phyloP scores from a whole-genome alignment of 2,888 invertebrate genomes.

The Brachyptera risi region DNA sequence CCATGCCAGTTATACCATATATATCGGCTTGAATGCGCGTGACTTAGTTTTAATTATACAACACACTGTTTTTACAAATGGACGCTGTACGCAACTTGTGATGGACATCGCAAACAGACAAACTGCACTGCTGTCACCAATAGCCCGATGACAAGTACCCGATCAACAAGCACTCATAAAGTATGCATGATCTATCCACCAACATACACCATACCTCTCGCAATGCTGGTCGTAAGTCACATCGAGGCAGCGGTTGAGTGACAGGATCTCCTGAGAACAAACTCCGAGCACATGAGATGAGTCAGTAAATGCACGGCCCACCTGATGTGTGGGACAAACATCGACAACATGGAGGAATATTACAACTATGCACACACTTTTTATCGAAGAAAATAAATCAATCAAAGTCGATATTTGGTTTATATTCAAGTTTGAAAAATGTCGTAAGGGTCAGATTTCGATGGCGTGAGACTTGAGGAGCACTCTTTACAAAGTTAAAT shows the following conservation, averaged over 20 bases:
- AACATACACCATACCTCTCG: constrained; percentile 1
- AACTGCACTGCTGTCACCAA: constrained; percentile 1
- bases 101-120: neutral
- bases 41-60: constrained; percentile 7
- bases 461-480: constrained; percentile 4
- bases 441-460: neutral
- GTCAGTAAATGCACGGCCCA: constrained; percentile 5
- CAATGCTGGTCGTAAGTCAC: neutral
- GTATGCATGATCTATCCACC: constrained; percentile 15
- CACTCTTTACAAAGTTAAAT: too few species aligned
- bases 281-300: constrained; percentile 6
- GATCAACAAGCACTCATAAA: constrained; percentile 11
- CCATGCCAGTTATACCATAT: neutral
- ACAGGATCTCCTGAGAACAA: neutral
- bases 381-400: constrained; percentile 4
- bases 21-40: constrained; percentile 3
- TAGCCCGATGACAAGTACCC: neutral
- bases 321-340: constrained; percentile 11
- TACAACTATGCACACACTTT: neutral
- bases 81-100: neutral
- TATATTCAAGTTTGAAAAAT: constrained; percentile 12
- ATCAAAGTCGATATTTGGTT: neutral
- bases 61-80: neutral
- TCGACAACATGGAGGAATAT: neutral
- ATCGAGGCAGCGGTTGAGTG: constrained; percentile 5